Conservation (phyloP, 1,140 invertebrate species). For the Calosoma granatense region DNA sequence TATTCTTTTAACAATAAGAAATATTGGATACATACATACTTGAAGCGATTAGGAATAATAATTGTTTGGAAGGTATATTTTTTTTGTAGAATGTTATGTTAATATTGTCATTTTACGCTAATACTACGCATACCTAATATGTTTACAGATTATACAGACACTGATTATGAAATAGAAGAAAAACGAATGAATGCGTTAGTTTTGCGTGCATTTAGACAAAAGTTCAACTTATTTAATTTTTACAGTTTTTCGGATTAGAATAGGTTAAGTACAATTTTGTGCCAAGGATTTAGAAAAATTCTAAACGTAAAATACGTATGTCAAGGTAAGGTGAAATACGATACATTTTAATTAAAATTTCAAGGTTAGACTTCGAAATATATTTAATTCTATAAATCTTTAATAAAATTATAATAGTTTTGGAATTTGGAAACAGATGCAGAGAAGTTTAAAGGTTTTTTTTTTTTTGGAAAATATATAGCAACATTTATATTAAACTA, state of each 20-base stretch:
- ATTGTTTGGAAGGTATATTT: background rate
- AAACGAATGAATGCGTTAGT: background rate
- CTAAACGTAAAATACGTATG: background rate
- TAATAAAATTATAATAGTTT: background rate
- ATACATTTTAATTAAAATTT: background rate
- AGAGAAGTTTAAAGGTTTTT: background rate
- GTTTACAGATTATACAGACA: background rate
- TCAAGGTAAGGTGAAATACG: constrained; percentile 3
- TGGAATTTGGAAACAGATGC: background rate
- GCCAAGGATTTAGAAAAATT: background rate
- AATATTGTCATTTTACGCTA: background rate
- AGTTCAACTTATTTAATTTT: background rate
- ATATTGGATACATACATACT: background rate
- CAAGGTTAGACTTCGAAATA: background rate
- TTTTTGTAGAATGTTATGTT: background rate
- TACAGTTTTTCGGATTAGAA: background rate
- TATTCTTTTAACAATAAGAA: background rate
- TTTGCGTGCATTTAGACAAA: background rate
- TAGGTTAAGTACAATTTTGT: background rate
- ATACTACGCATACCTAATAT: background rate
- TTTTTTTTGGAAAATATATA: background rate
- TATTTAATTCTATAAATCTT: background rate
- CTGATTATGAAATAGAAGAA: background rate
- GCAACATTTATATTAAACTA: background rate
- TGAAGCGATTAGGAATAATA: background rate